A percentile compares a stretch with the other conserved stretches of the same genome.
These are phyloP conservation scores for Diplosoma virens DNA, from an alignment of 23 tunicate species.

Conservation along the genomic window DNA sequence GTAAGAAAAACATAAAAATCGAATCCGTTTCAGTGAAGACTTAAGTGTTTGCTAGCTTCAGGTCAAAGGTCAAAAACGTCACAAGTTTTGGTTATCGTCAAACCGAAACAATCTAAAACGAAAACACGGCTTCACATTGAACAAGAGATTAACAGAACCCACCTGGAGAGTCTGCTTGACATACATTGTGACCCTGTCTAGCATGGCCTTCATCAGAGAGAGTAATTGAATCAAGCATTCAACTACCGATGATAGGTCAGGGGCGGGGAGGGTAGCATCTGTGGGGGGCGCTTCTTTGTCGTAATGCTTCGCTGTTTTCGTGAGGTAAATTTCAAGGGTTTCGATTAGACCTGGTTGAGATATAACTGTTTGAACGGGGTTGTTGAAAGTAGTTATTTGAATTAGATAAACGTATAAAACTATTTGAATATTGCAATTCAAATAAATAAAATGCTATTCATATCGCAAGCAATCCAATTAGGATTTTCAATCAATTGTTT, in stretches of 20 bases:
- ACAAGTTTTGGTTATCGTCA: no score
- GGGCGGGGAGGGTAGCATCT: neutral
- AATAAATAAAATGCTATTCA: no score
- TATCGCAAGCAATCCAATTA: no score
- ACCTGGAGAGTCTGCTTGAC: constrained; percentile 87
- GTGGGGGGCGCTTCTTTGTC: neutral
- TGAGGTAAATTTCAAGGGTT: constrained; percentile 37
- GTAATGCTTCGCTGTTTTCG: constrained; percentile 48
- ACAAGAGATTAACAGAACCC: neutral
- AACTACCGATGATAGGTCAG: constrained; percentile 3
- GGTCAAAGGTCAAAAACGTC: no score
- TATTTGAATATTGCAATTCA: no score
- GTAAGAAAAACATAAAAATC: no score
- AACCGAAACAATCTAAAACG: neutral
- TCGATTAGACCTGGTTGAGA: constrained; percentile 68
- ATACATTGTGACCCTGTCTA: constrained; percentile 67
- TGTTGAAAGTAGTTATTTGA: no score
- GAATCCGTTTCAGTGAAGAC: no score
- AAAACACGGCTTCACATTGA: neutral
- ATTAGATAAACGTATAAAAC: no score
- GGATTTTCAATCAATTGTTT: no score
- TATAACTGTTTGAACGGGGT: no score
- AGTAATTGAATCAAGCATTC: constrained; percentile 49
- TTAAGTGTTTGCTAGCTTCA: no score
- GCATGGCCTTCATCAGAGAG: constrained; percentile 55